These are phyloP conservation scores for Chrysotoxum bicinctum DNA, from an alignment of 2,888 invertebrate species.

Conservation along the genomic window DNA sequence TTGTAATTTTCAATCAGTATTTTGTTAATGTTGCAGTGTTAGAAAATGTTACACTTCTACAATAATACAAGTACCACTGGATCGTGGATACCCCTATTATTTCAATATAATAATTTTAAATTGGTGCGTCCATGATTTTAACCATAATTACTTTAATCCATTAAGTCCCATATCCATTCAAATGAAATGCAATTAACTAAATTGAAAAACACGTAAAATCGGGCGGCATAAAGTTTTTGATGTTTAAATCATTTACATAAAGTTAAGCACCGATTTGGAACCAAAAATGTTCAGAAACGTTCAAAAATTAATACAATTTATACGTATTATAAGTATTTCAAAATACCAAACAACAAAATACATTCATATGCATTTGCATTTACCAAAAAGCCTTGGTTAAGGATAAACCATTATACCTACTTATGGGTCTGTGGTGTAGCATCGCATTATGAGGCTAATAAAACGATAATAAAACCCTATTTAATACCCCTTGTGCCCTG, in stretches of 20 bases:
- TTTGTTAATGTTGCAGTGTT: no score
- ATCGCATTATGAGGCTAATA: conserved; percentile 38
- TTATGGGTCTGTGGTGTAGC: conserved; percentile 33
- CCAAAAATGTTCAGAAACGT: neutral
- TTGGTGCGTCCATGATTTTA: neutral
- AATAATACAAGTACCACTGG: no score
- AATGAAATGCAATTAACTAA: neutral
- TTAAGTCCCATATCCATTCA: neutral
- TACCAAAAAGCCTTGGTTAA: conserved; percentile 25
- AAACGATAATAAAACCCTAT: conserved; percentile 36
- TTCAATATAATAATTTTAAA: neutral
- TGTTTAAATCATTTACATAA: neutral
- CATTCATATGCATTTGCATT: conserved; percentile 43
- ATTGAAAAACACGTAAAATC: neutral
- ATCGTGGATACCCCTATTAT: no score
- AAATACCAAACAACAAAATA: neutral
- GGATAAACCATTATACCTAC: conserved; percentile 22
- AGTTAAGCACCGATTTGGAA: conserved; percentile 20
- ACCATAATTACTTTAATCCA: neutral
- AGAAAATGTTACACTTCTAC: no score
- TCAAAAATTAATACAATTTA: neutral
- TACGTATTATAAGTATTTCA: neutral
- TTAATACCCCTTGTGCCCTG: neutral
- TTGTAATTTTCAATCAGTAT: no score
- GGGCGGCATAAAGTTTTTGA: neutral